Base-by-base conservation (phyloP, 2,113 vertebrate species). In the Atlantisia rogersi region DNA sequence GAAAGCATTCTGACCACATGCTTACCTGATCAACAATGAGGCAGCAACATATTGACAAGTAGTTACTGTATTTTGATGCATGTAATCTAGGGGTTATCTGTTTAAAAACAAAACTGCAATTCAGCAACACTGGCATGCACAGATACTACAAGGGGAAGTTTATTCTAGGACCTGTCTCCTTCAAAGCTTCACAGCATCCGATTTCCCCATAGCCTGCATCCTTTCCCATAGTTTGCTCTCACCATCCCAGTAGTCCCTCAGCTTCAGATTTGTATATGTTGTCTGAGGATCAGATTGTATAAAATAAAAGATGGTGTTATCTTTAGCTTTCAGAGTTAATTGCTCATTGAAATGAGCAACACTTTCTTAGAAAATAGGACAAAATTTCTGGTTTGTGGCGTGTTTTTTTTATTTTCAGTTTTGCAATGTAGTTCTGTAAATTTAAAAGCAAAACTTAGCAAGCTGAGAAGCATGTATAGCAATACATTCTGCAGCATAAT, bases 121-220 rank as follows among this genome's bases (percentile, higher is more conserved):
- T 97, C 96, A 97, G 95, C 94, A 95, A 12, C 31, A 5, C 73
- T 75, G 80, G 56, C 88, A 21, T 60, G 80, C 80, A 60, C 56
- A 71, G 91, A 95, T 94, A 96, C 95, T 84, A 84, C 80, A 37
- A 89, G 77, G 62, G 94, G 95, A 97, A 94, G 95, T 97, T 97
- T 96, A 94, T 96, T 97, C 94, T 97, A 86, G 88, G 94, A 56
- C 48, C 83, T 94, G 95, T 95, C 94, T 86, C 91, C 96, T 96
- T 96, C 89, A 91, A 46, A 95, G 89, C 65, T 88, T 84, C 91
- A 42, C 62, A 86, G 69, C 1, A 18, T 86, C 92, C 86, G 92
- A 90, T 88, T 93, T 95, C 86, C 76, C 73, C 37, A 3, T 32
- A 71, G 86, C 80, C 52, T 64, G 24, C 48, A 75, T 91, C 95